Evolutionary conservation across 2,797 vertebrate genomes (phyloP).

Genomic region (Sphaeramia orbicularis): DNA sequence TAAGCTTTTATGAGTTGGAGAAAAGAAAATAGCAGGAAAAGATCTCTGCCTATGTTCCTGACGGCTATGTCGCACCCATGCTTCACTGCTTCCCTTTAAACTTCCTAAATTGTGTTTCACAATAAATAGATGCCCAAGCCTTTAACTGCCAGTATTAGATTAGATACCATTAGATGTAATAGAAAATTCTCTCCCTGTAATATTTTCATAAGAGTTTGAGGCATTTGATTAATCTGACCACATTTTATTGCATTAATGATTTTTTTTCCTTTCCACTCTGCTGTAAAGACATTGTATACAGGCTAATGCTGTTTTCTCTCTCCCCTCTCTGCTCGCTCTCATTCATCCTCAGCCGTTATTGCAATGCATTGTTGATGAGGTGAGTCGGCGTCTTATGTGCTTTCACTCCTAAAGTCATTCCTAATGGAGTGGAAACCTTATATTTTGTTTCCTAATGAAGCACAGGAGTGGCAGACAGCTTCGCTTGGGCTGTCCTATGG

Average conservation of each 20-base stretch:
- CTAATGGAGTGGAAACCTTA: conserved; percentile 99
- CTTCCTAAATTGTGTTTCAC: conserved; percentile 99
- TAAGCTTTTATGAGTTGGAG: conserved; percentile 95
- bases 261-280: conserved; percentile 92
- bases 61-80: conserved; percentile 94
- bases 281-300: conserved; percentile 96
- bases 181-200: conserved; percentile 95
- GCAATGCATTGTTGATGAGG: conserved; percentile 99
- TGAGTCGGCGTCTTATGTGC: conserved; percentile 99
- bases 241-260: conserved; percentile 99
- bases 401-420: conserved; percentile 99
- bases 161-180: conserved; percentile 99
- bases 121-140: conserved; percentile 97
- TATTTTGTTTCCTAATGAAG: conserved; percentile 99
- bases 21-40: conserved; percentile 81
- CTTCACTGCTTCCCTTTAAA: conserved; percentile 99
- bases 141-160: conserved; percentile 99
- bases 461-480: conserved; percentile 93
- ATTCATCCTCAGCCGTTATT: conserved; percentile 98
- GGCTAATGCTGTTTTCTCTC: conserved; percentile 91
- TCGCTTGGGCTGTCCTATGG: conserved; percentile 79
- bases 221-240: conserved; percentile 99
- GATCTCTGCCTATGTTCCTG: conserved; percentile 95
- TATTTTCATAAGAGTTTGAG: conserved; percentile 99
- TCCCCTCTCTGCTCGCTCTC: conserved; percentile 75